Percentiles rank a stretch among this genome's conserved stretches.
Conservation (phyloP, 2,888 invertebrate genomes). For the Thera obeliscata region DNA sequence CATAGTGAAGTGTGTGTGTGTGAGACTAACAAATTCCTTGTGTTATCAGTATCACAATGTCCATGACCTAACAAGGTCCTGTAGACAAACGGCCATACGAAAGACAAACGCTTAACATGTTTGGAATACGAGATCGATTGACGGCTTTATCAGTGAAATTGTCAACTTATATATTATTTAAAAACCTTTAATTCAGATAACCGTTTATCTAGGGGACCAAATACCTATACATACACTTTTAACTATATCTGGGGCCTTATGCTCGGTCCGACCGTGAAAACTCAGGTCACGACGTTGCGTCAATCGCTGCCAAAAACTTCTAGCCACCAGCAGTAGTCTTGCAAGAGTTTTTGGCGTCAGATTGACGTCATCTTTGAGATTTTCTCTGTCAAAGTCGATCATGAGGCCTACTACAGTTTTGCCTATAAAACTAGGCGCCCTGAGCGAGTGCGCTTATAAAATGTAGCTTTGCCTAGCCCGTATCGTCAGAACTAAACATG, state of each 20-base stretch:
- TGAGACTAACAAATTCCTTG: constrained; percentile 54
- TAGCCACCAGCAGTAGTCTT: too few species aligned
- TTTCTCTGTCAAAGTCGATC: too few species aligned
- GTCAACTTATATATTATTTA: not conserved
- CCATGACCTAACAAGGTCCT: constrained; percentile 32
- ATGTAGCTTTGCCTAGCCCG: not conserved
- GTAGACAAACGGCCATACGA: constrained; percentile 3
- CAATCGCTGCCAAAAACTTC: too few species aligned
- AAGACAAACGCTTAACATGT: not conserved
- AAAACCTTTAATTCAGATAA: not conserved
- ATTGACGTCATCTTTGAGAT: too few species aligned
- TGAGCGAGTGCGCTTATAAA: not conserved
- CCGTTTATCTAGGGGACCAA: not conserved
- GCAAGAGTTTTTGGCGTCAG: too few species aligned
- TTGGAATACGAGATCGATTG: not conserved
- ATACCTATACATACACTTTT: not conserved
- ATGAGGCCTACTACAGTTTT: not conserved
- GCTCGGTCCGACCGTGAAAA: too few species aligned
- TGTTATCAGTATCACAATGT: constrained; percentile 50
- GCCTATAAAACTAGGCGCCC: constrained; percentile 5
- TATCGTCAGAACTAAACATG: not conserved
- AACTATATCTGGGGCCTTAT: not conserved
- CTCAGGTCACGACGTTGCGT: too few species aligned
- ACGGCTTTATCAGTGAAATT: not conserved
- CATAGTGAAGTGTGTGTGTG: constrained; percentile 53